phyloP scores from a whole-genome alignment of 2,113 vertebrate genomes.

The Leiothrix lutea region DNA sequence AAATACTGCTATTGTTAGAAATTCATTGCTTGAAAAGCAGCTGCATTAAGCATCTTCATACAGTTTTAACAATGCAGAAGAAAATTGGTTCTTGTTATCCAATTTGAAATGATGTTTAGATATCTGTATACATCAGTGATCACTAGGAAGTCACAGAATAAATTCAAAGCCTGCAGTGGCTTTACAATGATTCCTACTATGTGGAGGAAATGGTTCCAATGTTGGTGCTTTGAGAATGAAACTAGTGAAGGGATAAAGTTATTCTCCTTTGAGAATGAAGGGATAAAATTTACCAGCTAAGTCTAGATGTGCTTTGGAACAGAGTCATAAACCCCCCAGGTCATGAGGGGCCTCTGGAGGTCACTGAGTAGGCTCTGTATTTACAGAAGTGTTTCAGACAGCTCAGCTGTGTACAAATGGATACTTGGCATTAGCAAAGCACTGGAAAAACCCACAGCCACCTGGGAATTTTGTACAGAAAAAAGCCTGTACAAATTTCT shows the following conservation, averaged over 20 bases:
- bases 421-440: neutral
- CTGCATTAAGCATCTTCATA: neutral
- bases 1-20: neutral
- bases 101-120: neutral
- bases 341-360: neutral
- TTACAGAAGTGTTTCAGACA: neutral
- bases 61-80: neutral
- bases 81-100: neutral
- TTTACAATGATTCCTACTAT: neutral
- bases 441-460: neutral
- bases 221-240: neutral
- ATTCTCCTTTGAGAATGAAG: neutral
- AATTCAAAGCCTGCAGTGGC: neutral
- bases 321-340: neutral
- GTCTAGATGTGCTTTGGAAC: neutral
- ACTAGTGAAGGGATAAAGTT: neutral
- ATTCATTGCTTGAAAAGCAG: neutral
- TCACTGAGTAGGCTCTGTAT: neutral
- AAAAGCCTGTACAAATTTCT: too few relatives aligned
- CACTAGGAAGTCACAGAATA: neutral
- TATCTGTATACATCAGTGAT: neutral
- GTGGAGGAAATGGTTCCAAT: neutral
- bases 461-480: neutral
- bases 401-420: neutral
- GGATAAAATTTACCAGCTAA: neutral